A percentile compares a stretch with the other conserved stretches of the same genome.
These are phyloP conservation scores for Sminthurides aquaticus DNA, from an alignment of 2,888 invertebrate genomes.

Conservation along the genomic window DNA sequence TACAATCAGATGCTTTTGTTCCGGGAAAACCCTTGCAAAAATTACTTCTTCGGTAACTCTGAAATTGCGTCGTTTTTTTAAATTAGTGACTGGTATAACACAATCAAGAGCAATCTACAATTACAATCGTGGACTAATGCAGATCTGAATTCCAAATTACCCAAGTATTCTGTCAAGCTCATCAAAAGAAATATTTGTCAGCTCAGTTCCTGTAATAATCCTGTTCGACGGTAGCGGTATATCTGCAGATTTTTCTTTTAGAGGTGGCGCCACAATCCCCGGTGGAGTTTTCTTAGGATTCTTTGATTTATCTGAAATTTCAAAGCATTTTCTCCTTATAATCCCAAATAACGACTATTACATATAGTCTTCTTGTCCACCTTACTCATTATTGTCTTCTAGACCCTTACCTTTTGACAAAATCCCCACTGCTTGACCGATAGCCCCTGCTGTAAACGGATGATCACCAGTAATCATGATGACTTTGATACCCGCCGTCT, in stretches of 20 bases:
- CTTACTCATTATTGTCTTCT: background rate
- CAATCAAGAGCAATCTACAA: too few species aligned
- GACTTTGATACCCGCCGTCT: slow-evolving; percentile 70
- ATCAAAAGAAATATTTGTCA: slow-evolving; percentile 18
- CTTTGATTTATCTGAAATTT: background rate
- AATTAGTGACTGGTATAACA: too few species aligned
- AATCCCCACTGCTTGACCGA: slow-evolving; percentile 89
- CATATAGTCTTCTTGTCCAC: background rate
- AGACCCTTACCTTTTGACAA: slow-evolving; percentile 52
- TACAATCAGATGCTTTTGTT: slow-evolving; percentile 56
- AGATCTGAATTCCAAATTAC: slow-evolving; percentile 41
- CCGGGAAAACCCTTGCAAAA: slow-evolving; percentile 52
- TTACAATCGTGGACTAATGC: too few species aligned
- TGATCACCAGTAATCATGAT: slow-evolving; percentile 69
- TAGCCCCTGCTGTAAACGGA: slow-evolving; percentile 91
- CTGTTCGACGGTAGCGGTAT: slow-evolving; percentile 45
- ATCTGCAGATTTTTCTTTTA: slow-evolving; percentile 47
- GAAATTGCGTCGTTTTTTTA: too few species aligned
- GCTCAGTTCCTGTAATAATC: slow-evolving; percentile 52
- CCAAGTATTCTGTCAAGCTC: slow-evolving; percentile 18
- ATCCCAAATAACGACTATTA: too few species aligned
- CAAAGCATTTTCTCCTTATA: too few species aligned
- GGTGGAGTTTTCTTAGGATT: slow-evolving; percentile 46
- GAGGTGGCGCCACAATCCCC: slow-evolving; percentile 47
- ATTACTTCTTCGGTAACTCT: slow-evolving; percentile 50